Conservation (phyloP, 53 echinoderm and acorn worm genomes). For the Luidia sarsii region DNA sequence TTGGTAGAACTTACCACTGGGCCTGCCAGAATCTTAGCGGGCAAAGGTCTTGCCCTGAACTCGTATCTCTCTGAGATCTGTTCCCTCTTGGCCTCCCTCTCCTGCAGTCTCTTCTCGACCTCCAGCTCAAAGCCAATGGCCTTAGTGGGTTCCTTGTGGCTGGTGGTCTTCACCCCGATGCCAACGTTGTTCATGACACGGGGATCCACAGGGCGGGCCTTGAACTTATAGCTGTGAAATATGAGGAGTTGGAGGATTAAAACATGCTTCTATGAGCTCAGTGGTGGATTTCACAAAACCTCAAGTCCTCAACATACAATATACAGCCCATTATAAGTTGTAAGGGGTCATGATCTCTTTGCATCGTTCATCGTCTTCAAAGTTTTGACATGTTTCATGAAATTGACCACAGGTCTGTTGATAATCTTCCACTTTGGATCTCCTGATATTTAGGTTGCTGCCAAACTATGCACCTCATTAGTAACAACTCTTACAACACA, state of each 20-base stretch:
- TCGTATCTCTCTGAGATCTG: slow-evolving; percentile 62
- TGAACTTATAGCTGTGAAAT: slow-evolving; percentile 74
- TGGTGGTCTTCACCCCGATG: slow-evolving; percentile 58
- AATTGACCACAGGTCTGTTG: no score
- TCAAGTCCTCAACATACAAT: no score
- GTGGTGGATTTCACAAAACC: no score
- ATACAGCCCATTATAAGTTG: no score
- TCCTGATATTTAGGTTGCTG: no score
- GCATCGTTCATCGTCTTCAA: no score
- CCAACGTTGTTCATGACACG: slow-evolving; percentile 61
- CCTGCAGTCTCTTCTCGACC: slow-evolving; percentile 46
- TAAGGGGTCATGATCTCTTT: no score
- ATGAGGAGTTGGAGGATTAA: background rate
- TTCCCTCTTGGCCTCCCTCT: slow-evolving; percentile 57
- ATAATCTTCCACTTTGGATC: no score
- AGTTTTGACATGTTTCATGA: no score
- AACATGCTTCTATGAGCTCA: no score
- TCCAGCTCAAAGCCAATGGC: slow-evolving; percentile 72
- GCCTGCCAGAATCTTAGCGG: slow-evolving; percentile 78
- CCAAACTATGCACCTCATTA: no score
- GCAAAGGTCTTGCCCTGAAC: slow-evolving; percentile 85
- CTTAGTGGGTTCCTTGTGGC: slow-evolving; percentile 74
- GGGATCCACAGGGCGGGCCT: slow-evolving; percentile 76
- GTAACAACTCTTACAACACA: no score
- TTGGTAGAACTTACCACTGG: slow-evolving; percentile 79